Evolutionary conservation across 2,113 vertebrate genomes (phyloP).

Genomic region (Phrynosoma blainvillii): DNA sequence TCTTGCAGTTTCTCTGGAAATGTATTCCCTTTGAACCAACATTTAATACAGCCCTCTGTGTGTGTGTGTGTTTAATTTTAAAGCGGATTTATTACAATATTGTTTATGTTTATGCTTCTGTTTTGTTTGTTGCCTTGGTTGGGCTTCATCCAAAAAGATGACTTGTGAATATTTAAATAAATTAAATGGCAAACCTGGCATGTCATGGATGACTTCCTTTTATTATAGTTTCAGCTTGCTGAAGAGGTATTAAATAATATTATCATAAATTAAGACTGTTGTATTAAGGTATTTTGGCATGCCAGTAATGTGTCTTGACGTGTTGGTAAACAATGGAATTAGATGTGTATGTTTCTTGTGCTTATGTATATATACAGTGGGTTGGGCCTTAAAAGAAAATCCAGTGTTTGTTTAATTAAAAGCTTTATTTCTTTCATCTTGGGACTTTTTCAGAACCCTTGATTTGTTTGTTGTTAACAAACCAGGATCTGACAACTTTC

Average conservation of each 20-base stretch:
- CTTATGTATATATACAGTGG: background rate
- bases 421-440: no score
- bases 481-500: background rate
- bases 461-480: background rate
- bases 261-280: background rate
- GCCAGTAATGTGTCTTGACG: background rate
- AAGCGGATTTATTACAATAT: background rate
- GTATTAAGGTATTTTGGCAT: background rate
- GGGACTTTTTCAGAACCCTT: background rate
- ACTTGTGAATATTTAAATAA: background rate
- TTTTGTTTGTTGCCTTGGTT: background rate
- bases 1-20: no score
- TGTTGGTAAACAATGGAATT: background rate
- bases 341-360: background rate
- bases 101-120: background rate
- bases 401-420: background rate
- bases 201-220: background rate
- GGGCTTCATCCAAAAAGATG: background rate
- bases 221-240: background rate
- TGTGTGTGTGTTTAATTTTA: background rate
- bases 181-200: background rate
- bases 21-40: no score
- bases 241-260: background rate
- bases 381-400: background rate
- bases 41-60: no score